Evolutionary conservation across 92 coral and sea anemone genomes (phyloP).

Genomic region (Umimayanthus kanabou): DNA sequence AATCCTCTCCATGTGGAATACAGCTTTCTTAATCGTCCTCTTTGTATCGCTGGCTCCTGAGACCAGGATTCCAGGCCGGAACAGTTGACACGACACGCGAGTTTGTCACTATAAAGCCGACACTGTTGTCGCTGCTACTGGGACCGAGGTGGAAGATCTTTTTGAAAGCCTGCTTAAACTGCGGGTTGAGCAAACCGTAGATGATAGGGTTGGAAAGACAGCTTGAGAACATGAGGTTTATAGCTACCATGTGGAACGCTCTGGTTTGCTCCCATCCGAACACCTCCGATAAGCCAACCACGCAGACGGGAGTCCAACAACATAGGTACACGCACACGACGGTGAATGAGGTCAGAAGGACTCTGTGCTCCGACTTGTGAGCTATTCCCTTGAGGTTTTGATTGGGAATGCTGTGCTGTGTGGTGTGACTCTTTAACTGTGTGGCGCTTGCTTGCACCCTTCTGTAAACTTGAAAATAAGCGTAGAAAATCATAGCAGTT

Average conservation of each 20-base stretch:
- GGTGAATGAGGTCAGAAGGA: conserved; percentile 65
- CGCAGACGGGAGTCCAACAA: conserved; percentile 74
- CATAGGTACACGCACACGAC: conserved; percentile 71
- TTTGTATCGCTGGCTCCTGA: not conserved
- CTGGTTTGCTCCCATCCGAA: conserved; percentile 56
- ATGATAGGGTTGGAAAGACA: conserved; percentile 71
- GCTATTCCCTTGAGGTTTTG: conserved; percentile 18
- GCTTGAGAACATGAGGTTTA: conserved; percentile 61
- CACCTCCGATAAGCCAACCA: conserved; percentile 62
- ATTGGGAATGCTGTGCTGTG: not conserved
- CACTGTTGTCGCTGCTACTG: not conserved
- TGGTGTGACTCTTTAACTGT: conserved; percentile 53
- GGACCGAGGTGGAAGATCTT: not conserved
- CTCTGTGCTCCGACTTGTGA: conserved; percentile 53
- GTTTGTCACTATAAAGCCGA: not conserved
- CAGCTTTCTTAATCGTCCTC: not conserved
- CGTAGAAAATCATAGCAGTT: conserved; percentile 62
- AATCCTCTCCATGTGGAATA: not conserved
- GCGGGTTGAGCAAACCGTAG: conserved; percentile 81
- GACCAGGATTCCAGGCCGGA: not conserved
- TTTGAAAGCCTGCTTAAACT: conserved; percentile 67
- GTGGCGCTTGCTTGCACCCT: conserved; percentile 63
- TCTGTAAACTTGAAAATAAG: conserved; percentile 70
- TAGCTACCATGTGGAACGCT: conserved; percentile 43
- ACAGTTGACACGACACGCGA: conserved; percentile 8